A percentile compares a stretch with the other conserved stretches of the same genome.
These are phyloP conservation scores for Bubalus kerabau DNA, from an alignment of 2,113 vertebrate genomes.

Conservation along the genomic window DNA sequence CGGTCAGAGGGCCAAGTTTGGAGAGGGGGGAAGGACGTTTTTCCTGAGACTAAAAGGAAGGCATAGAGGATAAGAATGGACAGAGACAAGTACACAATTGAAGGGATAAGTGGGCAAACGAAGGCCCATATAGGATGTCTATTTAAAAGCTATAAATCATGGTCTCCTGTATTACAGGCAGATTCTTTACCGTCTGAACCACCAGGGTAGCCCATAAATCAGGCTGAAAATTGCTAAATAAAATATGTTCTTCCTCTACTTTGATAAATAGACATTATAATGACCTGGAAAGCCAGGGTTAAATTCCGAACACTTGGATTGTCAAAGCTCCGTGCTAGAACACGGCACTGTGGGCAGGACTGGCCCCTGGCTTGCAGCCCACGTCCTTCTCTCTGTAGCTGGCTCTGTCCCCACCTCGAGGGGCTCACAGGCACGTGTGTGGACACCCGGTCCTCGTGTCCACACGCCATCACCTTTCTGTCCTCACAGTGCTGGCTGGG, in stretches of 20 bases:
- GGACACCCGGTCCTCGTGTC: background rate
- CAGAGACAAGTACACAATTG: background rate
- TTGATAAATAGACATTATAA: background rate
- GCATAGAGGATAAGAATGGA: background rate
- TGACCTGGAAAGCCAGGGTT: background rate
- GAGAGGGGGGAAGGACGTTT: background rate
- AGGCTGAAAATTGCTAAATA: background rate
- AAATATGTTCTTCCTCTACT: background rate
- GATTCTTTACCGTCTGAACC: background rate
- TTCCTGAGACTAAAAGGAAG: background rate
- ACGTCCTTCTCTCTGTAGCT: background rate
- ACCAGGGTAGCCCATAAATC: background rate
- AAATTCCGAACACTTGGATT: background rate
- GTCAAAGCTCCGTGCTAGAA: background rate
- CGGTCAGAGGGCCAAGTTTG: background rate
- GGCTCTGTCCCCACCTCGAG: background rate
- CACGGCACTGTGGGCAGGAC: no score
- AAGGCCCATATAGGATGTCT: background rate
- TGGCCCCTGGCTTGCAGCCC: background rate
- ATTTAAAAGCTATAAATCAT: background rate
- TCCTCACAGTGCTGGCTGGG: background rate
- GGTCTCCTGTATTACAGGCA: background rate
- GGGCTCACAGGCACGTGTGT: background rate
- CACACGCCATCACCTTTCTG: background rate
- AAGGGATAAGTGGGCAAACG: background rate